Base-by-base conservation (phyloP, 1,140 invertebrate species). In the Platorchestia sp. region DNA sequence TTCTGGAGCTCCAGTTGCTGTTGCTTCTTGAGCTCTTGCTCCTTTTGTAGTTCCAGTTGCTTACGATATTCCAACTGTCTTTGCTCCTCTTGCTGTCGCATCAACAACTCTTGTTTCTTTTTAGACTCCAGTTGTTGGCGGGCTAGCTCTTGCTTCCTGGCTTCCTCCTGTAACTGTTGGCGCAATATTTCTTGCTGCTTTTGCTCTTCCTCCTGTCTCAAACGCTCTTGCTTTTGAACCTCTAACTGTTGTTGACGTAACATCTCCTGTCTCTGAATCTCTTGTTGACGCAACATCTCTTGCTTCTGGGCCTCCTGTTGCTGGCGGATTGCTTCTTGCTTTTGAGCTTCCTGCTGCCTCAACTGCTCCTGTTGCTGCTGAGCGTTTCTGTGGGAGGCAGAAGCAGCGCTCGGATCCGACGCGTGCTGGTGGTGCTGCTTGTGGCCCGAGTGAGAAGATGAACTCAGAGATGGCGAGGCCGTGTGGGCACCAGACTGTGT, bases 381-480 rank as follows among this genome's bases (percentile, higher is more conserved):
- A 27, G 53, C 86, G 45, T 95, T 93, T 51, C 96, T 96, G 59
- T 96, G 96, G 90, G 96, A 87, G 43, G 90, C 41, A 93, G 86
- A 51, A 45, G 96, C 93, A 59, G 96, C 43, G 95, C 86, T 96
- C 95, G 90, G 36, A 95, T 89, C 95, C 86, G 96, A 96, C 95
- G 96, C 96, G 51, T 95, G 96, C 45, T 97, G 96, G 36, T 95
- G 51, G 45, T 96, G 95, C 41, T 96, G 95, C 90, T 96, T 75
- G 59, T 75, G 59, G 1, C 14, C 59, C 14, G 59, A 75, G 59
- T 75, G 59, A 75, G 59, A 75, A 36, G 59, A 75, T 3, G 59
- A 75, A 75, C 59, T 27, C 27, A 75, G 59, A 75, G 59, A 75
- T 36, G 95, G 45, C 95, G 96, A 36, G 95, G 90, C 27, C 96